Conservation (phyloP, 2,113 vertebrate genomes). For the Hippopotamus amphibius region DNA sequence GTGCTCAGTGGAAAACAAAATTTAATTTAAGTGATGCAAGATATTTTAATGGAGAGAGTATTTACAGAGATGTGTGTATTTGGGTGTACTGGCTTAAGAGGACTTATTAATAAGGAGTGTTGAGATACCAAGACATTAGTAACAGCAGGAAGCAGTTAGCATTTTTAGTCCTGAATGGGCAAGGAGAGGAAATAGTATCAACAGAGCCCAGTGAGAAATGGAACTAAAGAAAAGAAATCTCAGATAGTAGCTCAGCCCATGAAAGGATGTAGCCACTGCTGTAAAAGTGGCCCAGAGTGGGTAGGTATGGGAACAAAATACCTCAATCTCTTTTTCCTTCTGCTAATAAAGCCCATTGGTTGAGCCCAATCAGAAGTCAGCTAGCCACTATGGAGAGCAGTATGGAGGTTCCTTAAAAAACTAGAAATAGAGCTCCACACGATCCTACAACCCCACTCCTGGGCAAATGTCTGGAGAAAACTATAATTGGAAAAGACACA, state of each 20-base stretch:
- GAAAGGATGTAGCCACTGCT: background rate
- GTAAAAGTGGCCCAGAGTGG: background rate
- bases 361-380: background rate
- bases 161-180: background rate
- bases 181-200: background rate
- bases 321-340: background rate
- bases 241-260: background rate
- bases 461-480: background rate
- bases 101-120: background rate
- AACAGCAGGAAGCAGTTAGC: background rate
- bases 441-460: background rate
- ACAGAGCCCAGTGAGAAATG: background rate
- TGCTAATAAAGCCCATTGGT: background rate
- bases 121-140: background rate
- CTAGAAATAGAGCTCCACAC: background rate
- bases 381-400: background rate
- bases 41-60: background rate
- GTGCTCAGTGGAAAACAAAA: conserved; percentile 4
- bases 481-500: background rate
- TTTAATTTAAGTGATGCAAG: background rate
- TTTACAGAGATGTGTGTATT: background rate
- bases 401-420: background rate
- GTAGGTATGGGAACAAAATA: background rate
- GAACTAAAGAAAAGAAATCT: background rate
- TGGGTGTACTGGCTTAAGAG: background rate